A percentile compares a stretch with the other conserved stretches of the same genome.
phyloP scores from a whole-genome alignment of 2,797 vertebrate genomes.

The Euphonia xanthogaster region DNA sequence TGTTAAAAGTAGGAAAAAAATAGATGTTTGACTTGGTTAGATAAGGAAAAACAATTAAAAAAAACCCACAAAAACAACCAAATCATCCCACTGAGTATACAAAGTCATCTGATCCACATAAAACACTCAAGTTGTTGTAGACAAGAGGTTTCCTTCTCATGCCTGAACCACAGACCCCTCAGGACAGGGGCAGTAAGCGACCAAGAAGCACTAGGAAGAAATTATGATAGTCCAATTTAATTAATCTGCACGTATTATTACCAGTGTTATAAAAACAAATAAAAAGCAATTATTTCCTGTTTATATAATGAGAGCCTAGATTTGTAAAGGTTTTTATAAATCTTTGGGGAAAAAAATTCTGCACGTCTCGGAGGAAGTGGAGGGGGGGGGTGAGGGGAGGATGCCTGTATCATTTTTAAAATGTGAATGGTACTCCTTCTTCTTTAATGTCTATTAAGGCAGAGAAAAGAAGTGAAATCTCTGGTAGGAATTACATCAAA shows the following conservation, averaged over 20 bases:
- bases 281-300: not conserved
- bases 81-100: not conserved
- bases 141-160: not conserved
- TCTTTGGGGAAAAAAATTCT: not conserved
- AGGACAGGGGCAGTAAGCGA: not conserved
- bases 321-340: not conserved
- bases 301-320: not conserved
- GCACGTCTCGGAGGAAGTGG: too few relatives aligned
- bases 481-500: not conserved
- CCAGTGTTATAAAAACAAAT: not conserved
- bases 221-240: not conserved
- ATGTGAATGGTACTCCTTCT: not conserved
- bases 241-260: not conserved
- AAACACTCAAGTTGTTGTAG: not conserved
- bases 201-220: not conserved
- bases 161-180: not conserved
- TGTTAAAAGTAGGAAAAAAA: not conserved
- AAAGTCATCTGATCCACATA: not conserved
- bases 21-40: not conserved
- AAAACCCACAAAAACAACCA: not conserved
- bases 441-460: not conserved
- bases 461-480: not conserved
- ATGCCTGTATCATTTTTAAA: not conserved
- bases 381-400: accelerated
- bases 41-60: not conserved